Evolutionary conservation across 2,797 vertebrate species (phyloP).

Genomic region (Tokudaia tokunoshimensis): DNA sequence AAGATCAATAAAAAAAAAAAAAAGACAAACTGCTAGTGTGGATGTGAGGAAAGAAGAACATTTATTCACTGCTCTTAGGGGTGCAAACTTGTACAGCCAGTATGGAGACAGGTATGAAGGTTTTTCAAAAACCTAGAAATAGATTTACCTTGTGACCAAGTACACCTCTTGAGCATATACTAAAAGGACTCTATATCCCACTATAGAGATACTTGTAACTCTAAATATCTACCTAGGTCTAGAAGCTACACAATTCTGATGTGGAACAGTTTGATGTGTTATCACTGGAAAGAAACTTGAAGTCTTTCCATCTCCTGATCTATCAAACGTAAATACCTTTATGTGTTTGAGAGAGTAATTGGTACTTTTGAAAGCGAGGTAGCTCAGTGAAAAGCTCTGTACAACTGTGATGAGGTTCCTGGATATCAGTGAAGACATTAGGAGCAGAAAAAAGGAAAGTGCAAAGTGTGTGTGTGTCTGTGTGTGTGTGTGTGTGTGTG

Average conservation of each 20-base stretch:
- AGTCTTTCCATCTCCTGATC: background rate
- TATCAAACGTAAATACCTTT: background rate
- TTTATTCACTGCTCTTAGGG: background rate
- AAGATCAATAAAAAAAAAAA: background rate
- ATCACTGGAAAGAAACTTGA: background rate
- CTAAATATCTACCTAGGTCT: background rate
- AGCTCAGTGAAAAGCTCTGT: background rate
- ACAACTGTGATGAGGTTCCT: background rate
- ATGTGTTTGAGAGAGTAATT: background rate
- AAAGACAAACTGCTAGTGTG: background rate
- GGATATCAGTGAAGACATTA: background rate
- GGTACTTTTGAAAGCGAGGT: background rate
- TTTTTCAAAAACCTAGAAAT: background rate
- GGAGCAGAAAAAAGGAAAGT: background rate
- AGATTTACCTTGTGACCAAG: background rate
- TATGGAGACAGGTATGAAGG: background rate
- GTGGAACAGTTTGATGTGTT: background rate
- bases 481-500: background rate
- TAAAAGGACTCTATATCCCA: background rate
- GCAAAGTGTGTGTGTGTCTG: background rate
- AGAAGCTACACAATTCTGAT: background rate
- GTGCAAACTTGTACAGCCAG: background rate
- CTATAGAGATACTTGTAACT: background rate
- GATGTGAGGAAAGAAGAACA: background rate
- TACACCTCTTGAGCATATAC: background rate